Evolutionary conservation across 2,888 invertebrate species (phyloP).

Genomic region (Crioceris asparagi): DNA sequence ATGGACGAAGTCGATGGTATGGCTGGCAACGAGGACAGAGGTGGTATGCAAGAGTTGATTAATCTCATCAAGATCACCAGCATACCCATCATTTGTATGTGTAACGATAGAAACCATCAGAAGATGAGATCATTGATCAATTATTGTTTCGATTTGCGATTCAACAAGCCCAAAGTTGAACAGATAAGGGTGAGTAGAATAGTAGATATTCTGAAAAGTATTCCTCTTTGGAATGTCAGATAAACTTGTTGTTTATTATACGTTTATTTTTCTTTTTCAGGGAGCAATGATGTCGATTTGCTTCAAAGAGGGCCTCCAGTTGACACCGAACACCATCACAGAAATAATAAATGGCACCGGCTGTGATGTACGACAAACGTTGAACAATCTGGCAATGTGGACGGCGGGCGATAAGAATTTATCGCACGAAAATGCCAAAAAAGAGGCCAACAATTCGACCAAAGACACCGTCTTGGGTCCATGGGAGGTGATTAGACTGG

Average conservation of each 20-base stretch:
- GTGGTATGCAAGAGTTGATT: slow-evolving; percentile 92
- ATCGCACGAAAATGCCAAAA: slow-evolving; percentile 42
- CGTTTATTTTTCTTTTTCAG: slow-evolving; percentile 37
- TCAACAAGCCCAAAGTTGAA: slow-evolving; percentile 73
- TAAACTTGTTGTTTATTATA: not conserved
- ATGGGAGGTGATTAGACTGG: slow-evolving; percentile 86
- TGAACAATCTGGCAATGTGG: slow-evolving; percentile 82
- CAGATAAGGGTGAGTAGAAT: slow-evolving; percentile 66
- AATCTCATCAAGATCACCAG: slow-evolving; percentile 76
- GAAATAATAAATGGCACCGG: slow-evolving; percentile 80
- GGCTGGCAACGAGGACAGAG: slow-evolving; percentile 98
- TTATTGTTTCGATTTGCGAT: slow-evolving; percentile 87
- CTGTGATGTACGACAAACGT: slow-evolving; percentile 87
- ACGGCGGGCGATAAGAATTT: slow-evolving; percentile 45
- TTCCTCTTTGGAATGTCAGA: no score
- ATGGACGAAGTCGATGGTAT: slow-evolving; percentile 99
- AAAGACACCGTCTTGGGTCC: slow-evolving; percentile 73
- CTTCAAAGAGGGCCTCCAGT: slow-evolving; percentile 78
- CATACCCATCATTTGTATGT: slow-evolving; percentile 92
- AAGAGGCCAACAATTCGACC: slow-evolving; percentile 49
- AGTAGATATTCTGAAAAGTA: not conserved
- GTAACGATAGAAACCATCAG: slow-evolving; percentile 89
- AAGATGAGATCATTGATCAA: slow-evolving; percentile 90
- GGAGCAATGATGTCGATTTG: slow-evolving; percentile 86
- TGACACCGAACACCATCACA: slow-evolving; percentile 63